Evolutionary conservation across 2,888 invertebrate species (phyloP).

Genomic region (Noctua comes): DNA sequence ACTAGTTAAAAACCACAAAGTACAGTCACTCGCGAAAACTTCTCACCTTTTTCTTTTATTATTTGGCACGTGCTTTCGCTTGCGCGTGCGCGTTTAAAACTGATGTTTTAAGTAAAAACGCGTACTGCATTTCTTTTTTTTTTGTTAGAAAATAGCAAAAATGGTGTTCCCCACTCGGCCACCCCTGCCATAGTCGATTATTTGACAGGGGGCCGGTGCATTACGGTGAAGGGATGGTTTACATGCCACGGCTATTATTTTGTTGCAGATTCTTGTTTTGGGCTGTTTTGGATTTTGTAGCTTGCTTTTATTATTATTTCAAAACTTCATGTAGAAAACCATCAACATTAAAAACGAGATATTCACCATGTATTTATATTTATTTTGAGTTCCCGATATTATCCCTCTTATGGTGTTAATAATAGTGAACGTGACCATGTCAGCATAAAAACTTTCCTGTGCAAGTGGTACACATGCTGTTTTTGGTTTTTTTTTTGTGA

Average conservation of each 20-base stretch:
- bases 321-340: too few relatives aligned
- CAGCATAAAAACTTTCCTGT: too few relatives aligned
- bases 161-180: constrained; percentile 81
- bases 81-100: constrained; percentile 86
- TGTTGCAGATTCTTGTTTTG: not conserved
- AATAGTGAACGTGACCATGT: too few relatives aligned
- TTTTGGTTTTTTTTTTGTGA: not conserved
- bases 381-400: too few relatives aligned
- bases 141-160: constrained; percentile 88
- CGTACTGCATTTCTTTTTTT: constrained; percentile 80
- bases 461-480: too few relatives aligned
- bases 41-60: constrained; percentile 50
- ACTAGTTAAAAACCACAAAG: constrained; percentile 14
- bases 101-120: constrained; percentile 89
- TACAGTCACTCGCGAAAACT: constrained; percentile 48
- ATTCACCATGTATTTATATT: too few relatives aligned
- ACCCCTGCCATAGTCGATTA: constrained; percentile 79
- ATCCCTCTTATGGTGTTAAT: too few relatives aligned
- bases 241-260: constrained; percentile 72
- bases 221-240: constrained; percentile 73
- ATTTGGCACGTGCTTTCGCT: constrained; percentile 79
- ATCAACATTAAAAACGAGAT: too few relatives aligned
- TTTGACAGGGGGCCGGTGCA: constrained; percentile 88
- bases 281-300: not conserved
- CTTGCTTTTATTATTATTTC: not conserved